Percentiles rank a stretch among this genome's conserved stretches.
These are phyloP conservation scores for Brachyalestes nurse DNA, from an alignment of 2,797 vertebrate genomes.

Conservation along the genomic window DNA sequence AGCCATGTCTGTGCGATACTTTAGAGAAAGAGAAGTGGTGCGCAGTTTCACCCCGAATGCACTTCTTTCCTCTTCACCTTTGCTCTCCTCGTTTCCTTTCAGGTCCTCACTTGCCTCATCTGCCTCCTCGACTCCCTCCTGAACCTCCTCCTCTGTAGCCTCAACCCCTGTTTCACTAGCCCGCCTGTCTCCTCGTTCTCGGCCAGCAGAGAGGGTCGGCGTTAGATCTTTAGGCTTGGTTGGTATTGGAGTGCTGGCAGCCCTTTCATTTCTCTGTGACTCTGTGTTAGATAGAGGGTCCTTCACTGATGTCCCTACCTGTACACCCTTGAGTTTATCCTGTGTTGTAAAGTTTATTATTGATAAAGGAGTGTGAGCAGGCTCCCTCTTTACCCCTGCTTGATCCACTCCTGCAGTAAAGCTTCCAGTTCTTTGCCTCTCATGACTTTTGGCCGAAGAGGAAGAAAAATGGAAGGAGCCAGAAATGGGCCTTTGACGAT, in stretches of 20 bases:
- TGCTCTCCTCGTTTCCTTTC: not conserved
- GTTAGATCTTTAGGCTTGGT: constrained; percentile 65
- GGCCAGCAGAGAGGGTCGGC: constrained; percentile 47
- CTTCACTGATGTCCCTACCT: constrained; percentile 24
- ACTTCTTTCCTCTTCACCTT: constrained; percentile 70
- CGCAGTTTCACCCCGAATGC: constrained; percentile 90
- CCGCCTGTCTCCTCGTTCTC: constrained; percentile 47
- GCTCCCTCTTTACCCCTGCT: constrained; percentile 54
- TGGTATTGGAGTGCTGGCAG: constrained; percentile 62
- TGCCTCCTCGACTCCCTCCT: constrained; percentile 60
- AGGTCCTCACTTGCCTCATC: constrained; percentile 53
- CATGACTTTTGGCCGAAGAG: constrained; percentile 71
- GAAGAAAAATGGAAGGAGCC: constrained; percentile 78
- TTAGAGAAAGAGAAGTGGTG: constrained; percentile 84
- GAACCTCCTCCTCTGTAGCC: constrained; percentile 39
- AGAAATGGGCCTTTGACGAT: constrained; percentile 58
- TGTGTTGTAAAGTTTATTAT: constrained; percentile 35
- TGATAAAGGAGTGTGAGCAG: constrained; percentile 33
- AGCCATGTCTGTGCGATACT: constrained; percentile 67
- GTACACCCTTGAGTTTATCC: constrained; percentile 36
- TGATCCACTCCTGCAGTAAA: constrained; percentile 71
- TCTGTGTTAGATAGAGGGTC: constrained; percentile 1
- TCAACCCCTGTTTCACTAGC: constrained; percentile 54
- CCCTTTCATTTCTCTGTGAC: constrained; percentile 19
- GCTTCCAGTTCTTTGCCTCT: constrained; percentile 76